phyloP scores from a whole-genome alignment of 1,140 invertebrate genomes.

The Leptinotarsa texana region DNA sequence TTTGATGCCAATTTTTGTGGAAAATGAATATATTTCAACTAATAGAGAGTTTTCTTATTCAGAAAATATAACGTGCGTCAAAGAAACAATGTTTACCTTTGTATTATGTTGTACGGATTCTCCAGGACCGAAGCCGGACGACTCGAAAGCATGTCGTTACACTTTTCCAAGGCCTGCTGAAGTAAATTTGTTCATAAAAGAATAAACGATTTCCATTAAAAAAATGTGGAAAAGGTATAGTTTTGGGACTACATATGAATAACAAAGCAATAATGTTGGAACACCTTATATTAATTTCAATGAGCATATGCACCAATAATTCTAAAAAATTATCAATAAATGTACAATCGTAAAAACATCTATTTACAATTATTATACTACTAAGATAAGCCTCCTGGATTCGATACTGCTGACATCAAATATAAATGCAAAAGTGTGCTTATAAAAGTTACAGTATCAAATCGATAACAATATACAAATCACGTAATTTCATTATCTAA shows the following conservation, averaged over 20 bases:
- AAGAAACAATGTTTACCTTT: too few relatives aligned
- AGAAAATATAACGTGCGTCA: too few relatives aligned
- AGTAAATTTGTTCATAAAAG: too few relatives aligned
- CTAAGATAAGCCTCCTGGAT: constrained; percentile 17
- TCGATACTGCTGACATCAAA: constrained; percentile 13
- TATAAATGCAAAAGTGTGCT: constrained; percentile 23
- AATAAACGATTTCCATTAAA: too few relatives aligned
- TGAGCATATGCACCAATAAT: constrained; percentile 42
- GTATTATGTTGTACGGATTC: too few relatives aligned
- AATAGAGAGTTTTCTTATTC: too few relatives aligned
- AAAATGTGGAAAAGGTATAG: too few relatives aligned
- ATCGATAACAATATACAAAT: constrained; percentile 16
- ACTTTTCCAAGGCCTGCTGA: too few relatives aligned
- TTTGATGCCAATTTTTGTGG: too few relatives aligned
- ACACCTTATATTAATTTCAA: constrained; percentile 30
- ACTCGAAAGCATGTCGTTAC: too few relatives aligned
- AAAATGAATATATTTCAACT: too few relatives aligned
- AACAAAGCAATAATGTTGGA: neutral
- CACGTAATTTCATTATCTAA: constrained; percentile 1
- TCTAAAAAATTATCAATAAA: constrained; percentile 37
- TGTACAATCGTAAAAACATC: constrained; percentile 40
- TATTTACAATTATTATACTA: constrained; percentile 38
- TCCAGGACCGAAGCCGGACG: too few relatives aligned
- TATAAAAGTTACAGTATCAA: constrained; percentile 20
- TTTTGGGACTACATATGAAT: neutral